Percentiles rank a stretch among this genome's conserved stretches.
These are phyloP conservation scores for Dendrolimus houi DNA, from an alignment of 2,888 invertebrate genomes.

Conservation along the genomic window DNA sequence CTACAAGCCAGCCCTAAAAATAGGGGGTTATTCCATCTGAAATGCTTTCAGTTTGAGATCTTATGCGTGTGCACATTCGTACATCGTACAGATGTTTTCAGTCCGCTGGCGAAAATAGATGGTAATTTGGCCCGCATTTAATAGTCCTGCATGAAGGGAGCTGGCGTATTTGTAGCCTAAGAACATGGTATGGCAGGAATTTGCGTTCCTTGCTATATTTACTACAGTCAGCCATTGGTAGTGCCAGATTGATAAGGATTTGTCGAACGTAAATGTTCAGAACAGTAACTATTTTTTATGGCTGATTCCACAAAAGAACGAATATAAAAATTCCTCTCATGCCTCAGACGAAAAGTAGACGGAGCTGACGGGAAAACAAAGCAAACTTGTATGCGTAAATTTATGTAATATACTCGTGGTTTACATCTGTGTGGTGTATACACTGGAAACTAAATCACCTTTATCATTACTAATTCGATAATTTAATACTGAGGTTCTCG, in stretches of 20 bases:
- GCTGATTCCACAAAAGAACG: too few species aligned
- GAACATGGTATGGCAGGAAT: background rate
- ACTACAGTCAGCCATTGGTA: background rate
- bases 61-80: background rate
- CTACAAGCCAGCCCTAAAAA: background rate
- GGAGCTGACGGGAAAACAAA: too few species aligned
- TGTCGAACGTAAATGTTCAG: background rate
- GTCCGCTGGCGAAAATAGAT: background rate
- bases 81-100: background rate
- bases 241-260: background rate
- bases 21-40: background rate
- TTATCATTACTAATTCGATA: too few species aligned
- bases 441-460: too few species aligned
- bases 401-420: too few species aligned
- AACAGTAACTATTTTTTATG: background rate
- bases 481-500: too few species aligned
- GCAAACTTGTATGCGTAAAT: too few species aligned
- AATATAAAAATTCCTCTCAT: too few species aligned
- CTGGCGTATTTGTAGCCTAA: background rate
- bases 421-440: too few species aligned
- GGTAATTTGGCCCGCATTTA: background rate
- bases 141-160: background rate
- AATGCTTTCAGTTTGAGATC: background rate
- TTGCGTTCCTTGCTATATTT: background rate
- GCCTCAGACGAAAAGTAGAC: too few species aligned